Conservation (phyloP, 2,113 vertebrate genomes). For the Odobenus rosmarus region DNA sequence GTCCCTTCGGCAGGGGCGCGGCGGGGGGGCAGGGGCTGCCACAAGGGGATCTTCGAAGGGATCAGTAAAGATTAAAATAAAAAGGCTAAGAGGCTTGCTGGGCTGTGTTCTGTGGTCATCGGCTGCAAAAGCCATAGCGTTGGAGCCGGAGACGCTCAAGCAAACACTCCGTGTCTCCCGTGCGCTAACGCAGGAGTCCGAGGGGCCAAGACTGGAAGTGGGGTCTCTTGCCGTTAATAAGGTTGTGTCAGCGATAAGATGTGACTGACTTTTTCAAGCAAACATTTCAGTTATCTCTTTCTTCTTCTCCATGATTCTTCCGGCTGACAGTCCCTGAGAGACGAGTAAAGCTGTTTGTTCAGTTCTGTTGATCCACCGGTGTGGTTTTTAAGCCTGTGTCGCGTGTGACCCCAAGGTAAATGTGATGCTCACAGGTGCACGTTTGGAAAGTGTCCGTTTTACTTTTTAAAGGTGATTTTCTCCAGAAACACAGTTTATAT, state of each 20-base stretch:
- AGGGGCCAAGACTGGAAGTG: no score
- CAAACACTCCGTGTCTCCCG: no score
- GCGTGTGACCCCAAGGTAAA: neutral
- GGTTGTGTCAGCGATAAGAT: neutral
- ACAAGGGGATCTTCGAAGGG: neutral
- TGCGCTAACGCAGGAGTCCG: neutral
- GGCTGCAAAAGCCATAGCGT: neutral
- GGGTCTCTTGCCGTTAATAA: neutral
- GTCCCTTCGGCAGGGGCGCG: neutral
- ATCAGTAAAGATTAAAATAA: neutral
- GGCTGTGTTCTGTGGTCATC: neutral
- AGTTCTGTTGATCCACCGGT: neutral
- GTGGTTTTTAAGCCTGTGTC: neutral
- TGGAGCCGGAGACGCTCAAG: neutral
- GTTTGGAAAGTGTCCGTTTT: neutral
- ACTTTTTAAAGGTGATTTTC: neutral
- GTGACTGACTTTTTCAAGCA: neutral
- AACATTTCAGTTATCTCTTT: neutral
- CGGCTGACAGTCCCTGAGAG: neutral
- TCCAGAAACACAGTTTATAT: neutral
- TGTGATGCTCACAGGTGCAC: neutral
- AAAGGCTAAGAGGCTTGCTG: no score
- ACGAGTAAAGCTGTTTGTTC: neutral
- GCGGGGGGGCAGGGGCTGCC: accelerated
- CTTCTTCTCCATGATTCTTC: neutral